A percentile compares a stretch with the other conserved stretches of the same genome.
phyloP scores from a whole-genome alignment of 2,888 invertebrate genomes.

The Aleiodes alternator region DNA sequence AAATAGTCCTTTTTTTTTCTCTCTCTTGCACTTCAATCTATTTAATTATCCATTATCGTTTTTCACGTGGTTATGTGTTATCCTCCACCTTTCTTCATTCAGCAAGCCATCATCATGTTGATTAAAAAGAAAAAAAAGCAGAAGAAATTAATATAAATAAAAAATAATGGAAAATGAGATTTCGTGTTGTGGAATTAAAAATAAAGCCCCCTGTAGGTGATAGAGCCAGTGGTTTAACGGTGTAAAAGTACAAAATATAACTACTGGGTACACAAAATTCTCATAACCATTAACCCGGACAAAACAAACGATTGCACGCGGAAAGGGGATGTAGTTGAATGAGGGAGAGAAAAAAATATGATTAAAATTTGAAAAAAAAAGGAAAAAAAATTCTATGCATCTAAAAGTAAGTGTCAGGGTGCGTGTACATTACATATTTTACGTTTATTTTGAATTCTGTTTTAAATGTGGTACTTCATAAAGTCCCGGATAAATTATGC shows the following conservation, averaged over 20 bases:
- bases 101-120: neutral
- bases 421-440: slow-evolving; percentile 34
- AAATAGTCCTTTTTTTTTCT: neutral
- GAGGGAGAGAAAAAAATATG: no score
- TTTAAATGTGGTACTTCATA: slow-evolving; percentile 12
- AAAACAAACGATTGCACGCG: slow-evolving; percentile 23
- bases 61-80: neutral
- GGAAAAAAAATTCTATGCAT: slow-evolving; percentile 54
- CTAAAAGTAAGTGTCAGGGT: slow-evolving; percentile 41
- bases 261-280: slow-evolving; percentile 33
- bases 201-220: slow-evolving; percentile 31
- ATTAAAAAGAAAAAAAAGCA: neutral
- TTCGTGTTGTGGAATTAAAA: slow-evolving; percentile 32
- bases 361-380: no score
- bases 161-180: slow-evolving; percentile 35
- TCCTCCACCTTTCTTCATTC: neutral
- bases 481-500: slow-evolving; percentile 17
- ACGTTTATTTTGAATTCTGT: slow-evolving; percentile 35
- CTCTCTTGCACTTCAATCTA: no score
- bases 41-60: no score
- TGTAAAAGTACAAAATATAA: slow-evolving; percentile 27
- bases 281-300: slow-evolving; percentile 24
- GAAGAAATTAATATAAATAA: slow-evolving; percentile 2
- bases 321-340: neutral
- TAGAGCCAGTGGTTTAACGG: slow-evolving; percentile 22